Conservation (phyloP, 1,140 invertebrate genomes). For the Geopemphigus sp. region DNA sequence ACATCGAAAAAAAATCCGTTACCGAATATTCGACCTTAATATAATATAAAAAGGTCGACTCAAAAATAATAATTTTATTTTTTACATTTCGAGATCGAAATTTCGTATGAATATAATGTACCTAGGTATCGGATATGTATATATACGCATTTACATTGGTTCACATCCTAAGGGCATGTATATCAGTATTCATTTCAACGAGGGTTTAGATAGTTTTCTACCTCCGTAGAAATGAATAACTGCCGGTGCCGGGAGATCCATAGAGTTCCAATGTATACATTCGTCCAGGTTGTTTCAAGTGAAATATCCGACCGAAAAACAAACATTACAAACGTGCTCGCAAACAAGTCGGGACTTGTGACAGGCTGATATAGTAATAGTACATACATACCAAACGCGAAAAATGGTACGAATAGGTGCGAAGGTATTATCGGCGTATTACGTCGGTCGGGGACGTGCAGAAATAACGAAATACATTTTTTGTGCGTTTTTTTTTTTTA, state of each 20-base stretch:
- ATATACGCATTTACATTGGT: neutral
- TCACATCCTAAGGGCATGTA: neutral
- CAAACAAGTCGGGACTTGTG: neutral
- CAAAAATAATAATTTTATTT: neutral
- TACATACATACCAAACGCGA: neutral
- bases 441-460: neutral
- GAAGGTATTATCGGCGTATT: neutral
- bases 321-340: neutral
- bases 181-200: constrained; percentile 19
- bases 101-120: neutral
- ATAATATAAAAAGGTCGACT: too few relatives aligned
- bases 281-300: constrained; percentile 16
- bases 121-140: neutral
- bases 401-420: neutral
- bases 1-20: too few relatives aligned
- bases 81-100: neutral
- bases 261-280: constrained; percentile 15
- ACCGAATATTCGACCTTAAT: too few relatives aligned
- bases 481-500: neutral
- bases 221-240: constrained; percentile 5
- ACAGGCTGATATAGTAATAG: neutral
- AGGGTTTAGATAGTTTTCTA: constrained; percentile 16
- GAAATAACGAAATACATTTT: neutral
- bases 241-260: neutral
- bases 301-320: constrained; percentile 2